Conservation (phyloP, 2,113 vertebrate genomes). For the Austrofundulus limnaeus region DNA sequence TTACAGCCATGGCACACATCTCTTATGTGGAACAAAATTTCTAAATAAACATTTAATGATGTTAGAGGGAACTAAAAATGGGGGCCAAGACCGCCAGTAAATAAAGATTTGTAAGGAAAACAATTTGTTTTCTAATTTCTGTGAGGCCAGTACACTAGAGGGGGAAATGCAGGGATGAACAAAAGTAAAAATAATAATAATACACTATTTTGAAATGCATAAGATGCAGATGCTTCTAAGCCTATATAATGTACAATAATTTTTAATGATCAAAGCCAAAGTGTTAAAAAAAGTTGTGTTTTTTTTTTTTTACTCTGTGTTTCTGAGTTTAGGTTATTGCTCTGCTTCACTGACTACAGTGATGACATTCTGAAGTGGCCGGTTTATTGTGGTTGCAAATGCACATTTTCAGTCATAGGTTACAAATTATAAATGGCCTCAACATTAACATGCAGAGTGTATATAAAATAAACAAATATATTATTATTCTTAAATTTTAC, state of each 20-base stretch:
- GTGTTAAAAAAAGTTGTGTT: no score
- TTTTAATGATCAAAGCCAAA: neutral
- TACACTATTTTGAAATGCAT: no score
- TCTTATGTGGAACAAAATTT: neutral
- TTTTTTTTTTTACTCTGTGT: no score
- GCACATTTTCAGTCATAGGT: neutral
- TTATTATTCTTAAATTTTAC: no score
- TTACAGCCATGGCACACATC: neutral
- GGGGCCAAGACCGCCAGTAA: neutral
- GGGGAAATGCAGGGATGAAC: neutral
- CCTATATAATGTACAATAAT: no score
- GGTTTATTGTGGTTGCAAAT: neutral
- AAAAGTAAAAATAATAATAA: neutral
- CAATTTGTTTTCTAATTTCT: conserved; percentile 5
- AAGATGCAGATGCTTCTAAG: no score
- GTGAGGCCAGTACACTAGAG: neutral
- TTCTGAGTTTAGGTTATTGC: neutral
- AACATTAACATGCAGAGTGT: no score
- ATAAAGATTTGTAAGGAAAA: conserved; percentile 1
- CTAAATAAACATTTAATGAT: neutral
- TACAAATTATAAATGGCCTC: neutral
- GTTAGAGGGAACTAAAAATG: neutral
- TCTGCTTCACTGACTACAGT: neutral
- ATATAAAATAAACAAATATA: no score
- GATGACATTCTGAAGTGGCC: neutral